Evolutionary conservation across 2,113 vertebrate genomes (phyloP).

Genomic region (Etia nguti): DNA sequence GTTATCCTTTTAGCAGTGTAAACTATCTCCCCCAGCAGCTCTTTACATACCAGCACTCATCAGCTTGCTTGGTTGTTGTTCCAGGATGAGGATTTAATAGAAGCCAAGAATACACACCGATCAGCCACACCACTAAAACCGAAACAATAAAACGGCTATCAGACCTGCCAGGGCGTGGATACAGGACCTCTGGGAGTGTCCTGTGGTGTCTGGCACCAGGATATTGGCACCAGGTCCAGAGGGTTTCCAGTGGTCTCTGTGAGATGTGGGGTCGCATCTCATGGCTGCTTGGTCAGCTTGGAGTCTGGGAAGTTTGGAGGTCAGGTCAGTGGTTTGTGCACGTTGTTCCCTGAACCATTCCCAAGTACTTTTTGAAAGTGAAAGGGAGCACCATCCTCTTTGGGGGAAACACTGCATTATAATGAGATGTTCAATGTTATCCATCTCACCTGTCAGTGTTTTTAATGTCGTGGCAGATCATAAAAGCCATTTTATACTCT

Average conservation of each 20-base stretch:
- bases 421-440: neutral
- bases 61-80: neutral
- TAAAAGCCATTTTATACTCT: neutral
- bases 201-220: neutral
- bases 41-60: conserved; percentile 53
- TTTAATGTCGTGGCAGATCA: neutral
- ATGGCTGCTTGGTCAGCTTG: neutral
- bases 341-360: neutral
- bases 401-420: neutral
- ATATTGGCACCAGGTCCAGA: neutral
- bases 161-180: neutral
- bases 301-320: neutral
- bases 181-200: neutral
- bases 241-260: neutral
- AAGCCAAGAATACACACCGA: conserved; percentile 1
- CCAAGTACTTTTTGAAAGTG: neutral
- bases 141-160: neutral
- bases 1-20: neutral
- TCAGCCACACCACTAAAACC: neutral
- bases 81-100: neutral
- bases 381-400: neutral
- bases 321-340: neutral
- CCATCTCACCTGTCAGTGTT: neutral
- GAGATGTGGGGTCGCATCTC: neutral
- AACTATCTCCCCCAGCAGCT: conserved; percentile 9